Conservation (phyloP, 2,888 invertebrate genomes). For the Exephanes ischioxanthus region DNA sequence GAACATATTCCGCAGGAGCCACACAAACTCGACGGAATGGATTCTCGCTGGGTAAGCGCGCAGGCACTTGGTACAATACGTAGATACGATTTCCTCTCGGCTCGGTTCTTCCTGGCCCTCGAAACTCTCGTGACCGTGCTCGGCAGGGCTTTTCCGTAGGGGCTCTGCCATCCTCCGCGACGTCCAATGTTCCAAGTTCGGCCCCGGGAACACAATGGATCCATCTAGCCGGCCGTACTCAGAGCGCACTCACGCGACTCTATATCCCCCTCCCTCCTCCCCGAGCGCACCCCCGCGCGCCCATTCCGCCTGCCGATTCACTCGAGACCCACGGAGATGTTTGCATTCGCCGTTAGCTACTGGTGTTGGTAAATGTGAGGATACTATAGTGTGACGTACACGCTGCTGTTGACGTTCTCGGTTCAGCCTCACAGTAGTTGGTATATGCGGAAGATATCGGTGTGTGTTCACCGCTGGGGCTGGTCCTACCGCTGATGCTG, state of each 20-base stretch:
- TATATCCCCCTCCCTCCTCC: conserved; percentile 27
- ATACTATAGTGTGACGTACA: conserved; percentile 63
- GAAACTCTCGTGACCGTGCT: conserved; percentile 61
- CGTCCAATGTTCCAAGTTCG: conserved; percentile 70
- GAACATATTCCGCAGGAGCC: not conserved
- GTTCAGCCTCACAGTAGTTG: conserved; percentile 29
- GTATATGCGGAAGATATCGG: conserved; percentile 39
- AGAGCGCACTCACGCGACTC: conserved; percentile 66
- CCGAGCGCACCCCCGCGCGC: conserved; percentile 33
- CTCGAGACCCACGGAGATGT: conserved; percentile 67
- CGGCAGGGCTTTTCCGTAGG: conserved; percentile 56
- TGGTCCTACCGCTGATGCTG: conserved; percentile 54
- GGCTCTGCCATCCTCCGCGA: conserved; percentile 54
- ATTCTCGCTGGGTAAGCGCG: conserved; percentile 36
- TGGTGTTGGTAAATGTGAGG: conserved; percentile 65
- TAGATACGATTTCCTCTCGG: conserved; percentile 59
- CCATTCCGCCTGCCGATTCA: conserved; percentile 51
- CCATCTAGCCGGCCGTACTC: conserved; percentile 64
- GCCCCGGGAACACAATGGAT: conserved; percentile 67
- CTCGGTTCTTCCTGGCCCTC: conserved; percentile 56
- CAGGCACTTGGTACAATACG: conserved; percentile 32
- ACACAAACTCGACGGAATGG: conserved; percentile 41
- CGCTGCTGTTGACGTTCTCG: conserved; percentile 66
- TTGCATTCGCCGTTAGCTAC: conserved; percentile 65
- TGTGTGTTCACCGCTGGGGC: conserved; percentile 46